Percentiles rank a stretch among this genome's conserved stretches.
These are phyloP conservation scores for Ophioninae sp. DNA, from an alignment of 2,888 invertebrate species.

Conservation along the genomic window DNA sequence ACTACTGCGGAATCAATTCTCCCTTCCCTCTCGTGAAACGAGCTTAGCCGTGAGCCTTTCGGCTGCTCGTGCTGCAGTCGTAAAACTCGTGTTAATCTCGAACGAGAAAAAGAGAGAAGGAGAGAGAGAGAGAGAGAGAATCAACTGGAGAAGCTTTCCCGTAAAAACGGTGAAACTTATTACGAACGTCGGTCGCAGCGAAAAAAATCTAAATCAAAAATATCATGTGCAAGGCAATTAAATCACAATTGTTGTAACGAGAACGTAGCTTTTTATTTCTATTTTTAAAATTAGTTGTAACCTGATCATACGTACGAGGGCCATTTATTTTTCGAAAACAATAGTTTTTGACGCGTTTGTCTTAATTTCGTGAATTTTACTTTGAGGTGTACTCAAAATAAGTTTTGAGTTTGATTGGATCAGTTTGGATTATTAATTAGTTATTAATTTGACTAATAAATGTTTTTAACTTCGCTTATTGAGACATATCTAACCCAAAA, in stretches of 20 bases:
- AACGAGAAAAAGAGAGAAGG: conserved; percentile 9
- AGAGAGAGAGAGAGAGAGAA: conserved; percentile 25
- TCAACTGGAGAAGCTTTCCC: conserved; percentile 13
- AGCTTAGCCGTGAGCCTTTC: conserved; percentile 49
- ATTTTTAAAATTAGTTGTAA: no score
- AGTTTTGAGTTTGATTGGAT: no score
- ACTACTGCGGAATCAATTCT: conserved; percentile 47
- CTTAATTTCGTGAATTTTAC: no score
- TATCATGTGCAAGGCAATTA: conserved; percentile 48
- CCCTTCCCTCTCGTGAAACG: conserved; percentile 29
- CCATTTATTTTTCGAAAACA: no score
- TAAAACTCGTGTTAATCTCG: conserved; percentile 48
- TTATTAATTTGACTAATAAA: no score
- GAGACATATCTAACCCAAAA: no score
- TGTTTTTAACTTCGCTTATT: no score
- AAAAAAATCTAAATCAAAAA: conserved; percentile 50
- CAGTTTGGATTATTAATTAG: no score
- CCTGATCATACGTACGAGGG: no score
- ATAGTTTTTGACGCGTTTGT: no score
- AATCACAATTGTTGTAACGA: neutral
- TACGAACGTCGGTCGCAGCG: conserved; percentile 33
- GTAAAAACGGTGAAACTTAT: conserved; percentile 46
- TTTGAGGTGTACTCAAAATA: no score
- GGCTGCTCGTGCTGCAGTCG: conserved; percentile 40
- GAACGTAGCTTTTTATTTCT: no score